Conservation (phyloP, 2,113 vertebrate genomes). For the Neomonachus schauinslandi region DNA sequence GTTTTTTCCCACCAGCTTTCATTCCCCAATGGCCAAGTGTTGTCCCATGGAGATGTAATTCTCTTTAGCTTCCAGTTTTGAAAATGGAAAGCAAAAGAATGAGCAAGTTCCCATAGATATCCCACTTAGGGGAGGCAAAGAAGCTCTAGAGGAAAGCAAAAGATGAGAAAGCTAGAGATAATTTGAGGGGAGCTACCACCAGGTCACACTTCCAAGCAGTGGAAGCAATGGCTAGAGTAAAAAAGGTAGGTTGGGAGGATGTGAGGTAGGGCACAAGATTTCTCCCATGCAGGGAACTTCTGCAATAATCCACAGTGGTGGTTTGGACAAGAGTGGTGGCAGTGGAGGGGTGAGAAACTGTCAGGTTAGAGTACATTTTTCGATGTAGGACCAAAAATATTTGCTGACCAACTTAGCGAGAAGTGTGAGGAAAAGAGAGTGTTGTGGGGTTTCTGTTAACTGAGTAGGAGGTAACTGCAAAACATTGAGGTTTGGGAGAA, state of each 20-base stretch:
- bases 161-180: background rate
- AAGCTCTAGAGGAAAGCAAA: background rate
- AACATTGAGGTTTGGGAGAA: background rate
- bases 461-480: background rate
- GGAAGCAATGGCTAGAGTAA: background rate
- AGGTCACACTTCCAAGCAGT: background rate
- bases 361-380: background rate
- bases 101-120: background rate
- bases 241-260: background rate
- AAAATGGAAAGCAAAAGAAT: background rate
- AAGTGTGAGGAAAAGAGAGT: background rate
- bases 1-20: background rate
- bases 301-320: background rate
- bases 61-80: background rate
- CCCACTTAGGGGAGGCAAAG: background rate
- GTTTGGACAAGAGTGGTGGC: background rate
- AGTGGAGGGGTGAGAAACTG: background rate
- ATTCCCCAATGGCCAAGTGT: no score
- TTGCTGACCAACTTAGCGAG: background rate
- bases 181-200: background rate
- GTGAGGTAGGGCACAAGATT: background rate
- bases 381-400: background rate
- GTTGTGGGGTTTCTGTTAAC: background rate
- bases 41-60: background rate
- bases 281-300: background rate